Conservation (phyloP, 2,113 vertebrate species). For the Colinus virginianus region DNA sequence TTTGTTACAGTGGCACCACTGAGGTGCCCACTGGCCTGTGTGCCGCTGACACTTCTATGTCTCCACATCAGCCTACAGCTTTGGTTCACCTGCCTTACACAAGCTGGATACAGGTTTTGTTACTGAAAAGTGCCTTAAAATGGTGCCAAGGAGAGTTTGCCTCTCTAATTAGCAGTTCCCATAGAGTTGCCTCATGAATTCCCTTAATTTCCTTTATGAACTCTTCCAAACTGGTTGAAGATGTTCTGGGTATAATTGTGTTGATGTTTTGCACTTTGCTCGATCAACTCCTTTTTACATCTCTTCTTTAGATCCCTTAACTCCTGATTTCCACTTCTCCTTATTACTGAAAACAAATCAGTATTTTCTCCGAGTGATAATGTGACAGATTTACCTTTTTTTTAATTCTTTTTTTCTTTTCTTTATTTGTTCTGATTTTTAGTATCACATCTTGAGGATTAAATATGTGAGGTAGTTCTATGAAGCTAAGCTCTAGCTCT, state of each 20-base stretch:
- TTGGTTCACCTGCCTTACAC: background rate
- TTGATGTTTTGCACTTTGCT: background rate
- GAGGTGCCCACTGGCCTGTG: background rate
- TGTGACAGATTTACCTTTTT: background rate
- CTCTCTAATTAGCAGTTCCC: background rate
- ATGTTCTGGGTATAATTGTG: background rate
- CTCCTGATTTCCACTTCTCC: background rate
- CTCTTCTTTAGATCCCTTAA: background rate
- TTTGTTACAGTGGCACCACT: background rate
- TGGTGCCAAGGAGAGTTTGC: background rate
- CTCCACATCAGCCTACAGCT: background rate
- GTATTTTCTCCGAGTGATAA: background rate
- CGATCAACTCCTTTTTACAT: background rate
- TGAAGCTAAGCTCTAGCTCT: background rate
- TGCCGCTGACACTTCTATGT: background rate
- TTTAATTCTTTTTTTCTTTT: background rate
- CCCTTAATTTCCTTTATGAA: background rate
- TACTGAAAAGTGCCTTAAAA: background rate
- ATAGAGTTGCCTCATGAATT: background rate
- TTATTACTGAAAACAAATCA: background rate
- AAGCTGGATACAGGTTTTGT: rapidly evolving
- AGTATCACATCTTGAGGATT: background rate
- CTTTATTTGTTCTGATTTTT: background rate
- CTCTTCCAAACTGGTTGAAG: background rate
- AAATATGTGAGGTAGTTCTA: background rate